Conservation (phyloP, 2,113 vertebrate genomes). For the Myotis brandtii region DNA sequence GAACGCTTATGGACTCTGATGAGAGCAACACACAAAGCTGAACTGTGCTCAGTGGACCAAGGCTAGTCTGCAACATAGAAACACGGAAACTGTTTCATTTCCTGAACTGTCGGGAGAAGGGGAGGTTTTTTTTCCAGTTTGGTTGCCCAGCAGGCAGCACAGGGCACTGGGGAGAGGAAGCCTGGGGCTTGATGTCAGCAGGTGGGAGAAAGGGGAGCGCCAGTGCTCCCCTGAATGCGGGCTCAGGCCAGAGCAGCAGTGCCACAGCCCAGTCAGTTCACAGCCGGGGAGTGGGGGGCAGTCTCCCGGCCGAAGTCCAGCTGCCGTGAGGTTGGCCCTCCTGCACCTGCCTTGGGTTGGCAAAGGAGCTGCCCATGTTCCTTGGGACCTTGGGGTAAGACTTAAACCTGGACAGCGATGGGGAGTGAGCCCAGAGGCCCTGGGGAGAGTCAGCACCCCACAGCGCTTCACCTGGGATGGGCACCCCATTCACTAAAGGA, state of each 20-base stretch:
- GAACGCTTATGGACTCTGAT: too few species aligned
- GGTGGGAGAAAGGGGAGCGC: not conserved
- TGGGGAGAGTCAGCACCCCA: too few species aligned
- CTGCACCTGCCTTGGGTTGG: not conserved
- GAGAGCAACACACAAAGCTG: not conserved
- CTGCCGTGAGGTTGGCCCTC: fast-evolving
- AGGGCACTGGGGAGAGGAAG: not conserved
- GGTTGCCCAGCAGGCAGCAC: not conserved
- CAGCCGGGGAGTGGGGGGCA: not conserved
- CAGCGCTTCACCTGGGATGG: not conserved
- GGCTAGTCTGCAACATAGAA: not conserved
- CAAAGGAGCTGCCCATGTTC: not conserved
- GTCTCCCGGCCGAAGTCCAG: fast-evolving
- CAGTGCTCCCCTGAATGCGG: not conserved
- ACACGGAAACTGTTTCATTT: not conserved
- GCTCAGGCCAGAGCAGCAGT: too few species aligned
- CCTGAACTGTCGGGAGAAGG: not conserved
- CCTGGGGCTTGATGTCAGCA: not conserved
- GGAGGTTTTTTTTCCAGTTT: not conserved
- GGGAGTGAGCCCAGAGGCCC: not conserved
- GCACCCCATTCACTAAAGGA: not conserved
- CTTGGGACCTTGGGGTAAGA: not conserved
- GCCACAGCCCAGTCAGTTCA: not conserved
- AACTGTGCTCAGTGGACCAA: not conserved
- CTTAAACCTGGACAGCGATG: not conserved